Base-by-base conservation (phyloP, 2,797 vertebrate genomes). In the Urocyon cinereoargenteus region DNA sequence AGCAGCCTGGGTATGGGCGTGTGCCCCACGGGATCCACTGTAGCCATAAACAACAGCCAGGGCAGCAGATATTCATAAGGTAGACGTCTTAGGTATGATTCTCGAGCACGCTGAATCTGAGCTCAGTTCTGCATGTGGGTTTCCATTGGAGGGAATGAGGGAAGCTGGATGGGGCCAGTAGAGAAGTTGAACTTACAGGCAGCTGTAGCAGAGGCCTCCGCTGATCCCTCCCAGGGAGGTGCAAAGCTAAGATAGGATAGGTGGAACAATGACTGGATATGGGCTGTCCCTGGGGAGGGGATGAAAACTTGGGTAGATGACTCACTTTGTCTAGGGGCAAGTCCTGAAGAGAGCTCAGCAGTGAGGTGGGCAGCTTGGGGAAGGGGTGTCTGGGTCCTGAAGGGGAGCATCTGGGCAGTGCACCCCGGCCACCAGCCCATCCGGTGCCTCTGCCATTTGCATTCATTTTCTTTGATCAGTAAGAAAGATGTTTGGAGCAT, bases 221-320 rank as follows among this genome's bases (percentile, higher is more conserved):
- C n/a, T 18, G 88, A 34, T 45, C 40, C 28, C 22, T 3, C 6
- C 9, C 6, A 6, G 89, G 77, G 59, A 21, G 5, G 11, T 36
- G 51, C 55, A 59, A 31, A 77, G 40, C 83, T 24, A 28, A 55
- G 2, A 45, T 18, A 28, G 62, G 2, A 45, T 18, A 16, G 8
- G 73, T 31, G 16, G 22, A 57, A 28, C 21, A n/a, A 22, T 68
- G 12, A 13, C 40, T 49, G 31, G 31, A 4, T 18, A 16, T 16
- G 14, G 31, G 26, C 62, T 84, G n/a, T 36, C 66, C 55, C 81
- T 34, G 36, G 24, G 91, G 28, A 64, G 82, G 40, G 53, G 18
- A 22, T 0, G 0, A 40, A 53, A 49, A 14, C 21, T 19, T 40
- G 51, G 15, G 49, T 16, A 22, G 2, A 28, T 6, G 12, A 40